Conservation (phyloP, 2,797 vertebrate species). For the Labroides dimidiatus region DNA sequence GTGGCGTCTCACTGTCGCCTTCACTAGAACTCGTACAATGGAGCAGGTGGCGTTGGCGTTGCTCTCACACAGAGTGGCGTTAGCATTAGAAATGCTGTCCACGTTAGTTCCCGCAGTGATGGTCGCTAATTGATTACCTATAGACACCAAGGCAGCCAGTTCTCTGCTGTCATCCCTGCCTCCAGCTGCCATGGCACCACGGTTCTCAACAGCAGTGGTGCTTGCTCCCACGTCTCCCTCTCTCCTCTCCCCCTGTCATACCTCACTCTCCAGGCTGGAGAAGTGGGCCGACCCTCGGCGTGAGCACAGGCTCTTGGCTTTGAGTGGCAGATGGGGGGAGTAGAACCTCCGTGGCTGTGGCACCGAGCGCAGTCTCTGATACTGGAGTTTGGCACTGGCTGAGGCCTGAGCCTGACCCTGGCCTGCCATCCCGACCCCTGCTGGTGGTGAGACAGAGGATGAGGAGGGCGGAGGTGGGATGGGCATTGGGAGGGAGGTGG, state of each 20-base stretch:
- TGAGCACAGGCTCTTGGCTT: slow-evolving; percentile 92
- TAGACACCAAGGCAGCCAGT: slow-evolving; percentile 67
- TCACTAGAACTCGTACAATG: slow-evolving; percentile 83
- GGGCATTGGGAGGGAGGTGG: slow-evolving; percentile 84
- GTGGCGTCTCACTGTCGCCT: slow-evolving; percentile 82
- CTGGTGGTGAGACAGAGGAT: slow-evolving; percentile 81
- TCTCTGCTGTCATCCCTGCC: slow-evolving; percentile 63
- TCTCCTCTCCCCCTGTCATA: slow-evolving; percentile 91
- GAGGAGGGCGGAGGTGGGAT: slow-evolving; percentile 85
- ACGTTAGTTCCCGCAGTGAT: slow-evolving; percentile 62
- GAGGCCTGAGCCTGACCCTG: slow-evolving; percentile 83
- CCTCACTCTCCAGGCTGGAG: slow-evolving; percentile 95
- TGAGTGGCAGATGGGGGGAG: slow-evolving; percentile 88
- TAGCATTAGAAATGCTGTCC: slow-evolving; percentile 55
- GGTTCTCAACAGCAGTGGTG: slow-evolving; percentile 62
- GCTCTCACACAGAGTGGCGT: slow-evolving; percentile 62
- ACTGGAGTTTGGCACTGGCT: slow-evolving; percentile 90
- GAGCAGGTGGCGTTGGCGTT: slow-evolving; percentile 66
- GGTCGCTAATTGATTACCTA: slow-evolving; percentile 64
- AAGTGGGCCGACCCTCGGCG: slow-evolving; percentile 93
- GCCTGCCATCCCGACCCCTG: slow-evolving; percentile 82
- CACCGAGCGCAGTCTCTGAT: slow-evolving; percentile 90
- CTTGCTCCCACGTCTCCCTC: slow-evolving; percentile 81
- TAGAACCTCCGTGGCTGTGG: slow-evolving; percentile 89
- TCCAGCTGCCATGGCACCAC: slow-evolving; percentile 66